Percentiles rank a stretch among this genome's conserved stretches.
These are phyloP conservation scores for Alces alces DNA, from an alignment of 2,113 vertebrate genomes.

Conservation along the genomic window DNA sequence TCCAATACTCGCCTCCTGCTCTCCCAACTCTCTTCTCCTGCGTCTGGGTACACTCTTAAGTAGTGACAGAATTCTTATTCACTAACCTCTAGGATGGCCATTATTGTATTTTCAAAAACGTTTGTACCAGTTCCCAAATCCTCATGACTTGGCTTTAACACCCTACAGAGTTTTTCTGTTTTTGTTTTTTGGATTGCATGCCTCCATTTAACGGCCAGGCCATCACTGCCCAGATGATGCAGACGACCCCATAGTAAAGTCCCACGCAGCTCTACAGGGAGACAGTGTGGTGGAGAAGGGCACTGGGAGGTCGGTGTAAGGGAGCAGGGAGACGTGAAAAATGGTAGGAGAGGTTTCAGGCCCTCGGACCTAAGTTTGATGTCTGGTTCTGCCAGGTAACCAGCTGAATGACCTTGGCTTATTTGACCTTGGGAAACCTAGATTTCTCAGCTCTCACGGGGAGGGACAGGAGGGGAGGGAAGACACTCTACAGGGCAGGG, in stretches of 20 bases:
- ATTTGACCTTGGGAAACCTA: not conserved
- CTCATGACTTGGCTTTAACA: not conserved
- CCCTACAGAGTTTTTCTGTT: not conserved
- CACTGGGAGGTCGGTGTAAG: accelerated
- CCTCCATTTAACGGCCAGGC: conserved; percentile 54
- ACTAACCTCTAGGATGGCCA: not conserved
- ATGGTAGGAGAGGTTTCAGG: not conserved
- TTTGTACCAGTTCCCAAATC: not conserved
- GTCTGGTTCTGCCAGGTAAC: accelerated
- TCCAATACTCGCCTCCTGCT: not conserved
- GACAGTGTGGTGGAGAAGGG: not conserved
- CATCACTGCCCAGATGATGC: not conserved
- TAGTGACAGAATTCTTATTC: not conserved
- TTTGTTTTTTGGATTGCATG: not conserved
- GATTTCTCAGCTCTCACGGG: not conserved
- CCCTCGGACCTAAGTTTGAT: not conserved
- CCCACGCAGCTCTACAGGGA: not conserved
- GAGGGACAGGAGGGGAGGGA: too few species aligned
- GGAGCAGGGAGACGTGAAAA: not conserved
- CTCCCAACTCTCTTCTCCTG: not conserved
- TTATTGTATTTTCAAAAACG: not conserved
- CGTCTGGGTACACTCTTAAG: not conserved
- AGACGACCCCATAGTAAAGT: not conserved
- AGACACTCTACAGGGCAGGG: not conserved
- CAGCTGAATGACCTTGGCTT: not conserved